phyloP scores from a whole-genome alignment of 2,797 vertebrate genomes.

The Gymnoscopelus braueri region DNA sequence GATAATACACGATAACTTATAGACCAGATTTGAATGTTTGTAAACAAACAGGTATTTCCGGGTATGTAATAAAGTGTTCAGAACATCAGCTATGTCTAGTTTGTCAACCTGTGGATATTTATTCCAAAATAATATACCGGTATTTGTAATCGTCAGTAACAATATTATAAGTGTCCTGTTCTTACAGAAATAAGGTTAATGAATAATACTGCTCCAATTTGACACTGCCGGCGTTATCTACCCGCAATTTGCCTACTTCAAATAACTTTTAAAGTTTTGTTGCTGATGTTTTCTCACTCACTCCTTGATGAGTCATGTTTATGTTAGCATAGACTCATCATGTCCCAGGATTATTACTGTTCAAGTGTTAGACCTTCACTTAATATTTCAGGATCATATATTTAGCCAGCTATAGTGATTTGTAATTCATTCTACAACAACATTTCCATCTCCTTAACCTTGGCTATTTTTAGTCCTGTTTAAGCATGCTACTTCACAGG shows the following conservation, averaged over 20 bases:
- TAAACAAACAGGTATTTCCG: no score
- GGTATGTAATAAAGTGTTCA: no score
- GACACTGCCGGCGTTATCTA: no score
- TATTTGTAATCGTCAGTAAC: no score
- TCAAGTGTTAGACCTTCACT: background rate
- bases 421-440: conserved; percentile 31
- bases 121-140: no score
- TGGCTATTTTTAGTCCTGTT: conserved; percentile 46
- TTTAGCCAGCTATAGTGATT: background rate
- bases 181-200: no score
- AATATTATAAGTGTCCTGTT: no score
- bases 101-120: no score
- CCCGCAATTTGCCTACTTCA: background rate
- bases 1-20: no score
- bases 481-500: conserved; percentile 58
- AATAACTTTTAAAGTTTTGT: background rate
- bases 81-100: no score
- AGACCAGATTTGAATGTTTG: no score
- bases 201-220: no score
- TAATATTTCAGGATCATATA: conserved; percentile 35
- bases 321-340: background rate
- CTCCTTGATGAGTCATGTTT: background rate
- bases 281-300: background rate
- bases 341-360: background rate
- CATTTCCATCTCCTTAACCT: conserved; percentile 44